A percentile compares a stretch with the other conserved stretches of the same genome.
Evolutionary conservation across 2,113 vertebrate species (phyloP).

Genomic region (Bufo bufo): DNA sequence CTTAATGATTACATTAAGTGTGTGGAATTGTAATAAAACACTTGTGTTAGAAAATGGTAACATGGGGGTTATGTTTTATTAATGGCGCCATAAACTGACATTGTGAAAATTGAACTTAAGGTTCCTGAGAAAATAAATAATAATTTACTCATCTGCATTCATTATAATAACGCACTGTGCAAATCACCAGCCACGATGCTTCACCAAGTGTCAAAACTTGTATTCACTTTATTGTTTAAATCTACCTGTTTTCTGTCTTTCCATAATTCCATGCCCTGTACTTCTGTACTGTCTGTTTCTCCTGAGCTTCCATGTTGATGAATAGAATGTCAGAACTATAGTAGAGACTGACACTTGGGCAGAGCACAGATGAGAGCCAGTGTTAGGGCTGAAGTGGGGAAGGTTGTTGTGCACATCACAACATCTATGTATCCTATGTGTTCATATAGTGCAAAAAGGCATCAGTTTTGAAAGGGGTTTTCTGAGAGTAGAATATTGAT

Average conservation of each 20-base stretch:
- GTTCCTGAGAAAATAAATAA: not conserved
- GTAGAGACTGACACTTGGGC: not conserved
- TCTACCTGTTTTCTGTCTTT: not conserved
- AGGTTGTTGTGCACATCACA: too few species aligned
- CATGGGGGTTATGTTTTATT: slow-evolving; percentile 19
- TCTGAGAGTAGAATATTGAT: too few species aligned
- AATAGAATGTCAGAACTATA: not conserved
- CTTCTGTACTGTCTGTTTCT: not conserved
- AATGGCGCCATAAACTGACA: not conserved
- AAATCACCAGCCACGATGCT: not conserved
- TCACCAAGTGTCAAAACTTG: not conserved
- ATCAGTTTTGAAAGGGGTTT: too few species aligned
- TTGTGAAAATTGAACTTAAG: not conserved
- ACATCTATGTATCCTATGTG: too few species aligned
- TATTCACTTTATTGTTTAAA: not conserved
- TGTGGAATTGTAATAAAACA: slow-evolving; percentile 11
- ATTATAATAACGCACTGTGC: not conserved
- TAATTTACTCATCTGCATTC: slow-evolving; percentile 5
- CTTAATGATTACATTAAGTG: slow-evolving; percentile 4
- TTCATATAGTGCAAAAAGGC: too few species aligned
- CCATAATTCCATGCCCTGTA: not conserved
- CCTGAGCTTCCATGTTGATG: not conserved
- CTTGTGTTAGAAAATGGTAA: not conserved
- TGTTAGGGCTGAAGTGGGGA: too few species aligned
- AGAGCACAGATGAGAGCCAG: not conserved